Evolutionary conservation across 2,888 invertebrate species (phyloP).

Genomic region (Drosophila neonasuta): DNA sequence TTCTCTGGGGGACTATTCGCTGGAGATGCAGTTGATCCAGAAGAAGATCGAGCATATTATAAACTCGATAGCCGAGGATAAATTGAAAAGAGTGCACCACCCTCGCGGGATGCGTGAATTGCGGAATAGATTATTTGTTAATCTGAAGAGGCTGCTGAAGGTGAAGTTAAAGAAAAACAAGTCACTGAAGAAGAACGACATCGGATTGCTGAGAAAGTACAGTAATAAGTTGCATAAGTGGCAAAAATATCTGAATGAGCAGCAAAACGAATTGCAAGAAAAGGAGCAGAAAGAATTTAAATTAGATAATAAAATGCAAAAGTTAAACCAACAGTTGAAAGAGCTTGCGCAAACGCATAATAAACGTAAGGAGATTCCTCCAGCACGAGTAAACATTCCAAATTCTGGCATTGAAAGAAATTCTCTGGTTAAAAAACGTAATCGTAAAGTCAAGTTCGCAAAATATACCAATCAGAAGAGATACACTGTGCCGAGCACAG

Average conservation of each 20-base stretch:
- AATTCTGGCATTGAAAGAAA: no score
- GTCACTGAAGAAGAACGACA: not conserved
- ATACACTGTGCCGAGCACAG: no score
- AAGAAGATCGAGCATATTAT: conserved; percentile 21
- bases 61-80: not conserved
- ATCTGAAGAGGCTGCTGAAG: conserved; percentile 17
- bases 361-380: conserved; percentile 4
- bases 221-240: conserved; percentile 32
- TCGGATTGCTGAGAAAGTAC: conserved; percentile 17
- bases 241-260: conserved; percentile 14
- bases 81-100: conserved; percentile 2
- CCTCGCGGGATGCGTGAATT: conserved; percentile 24
- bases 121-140: conserved; percentile 19
- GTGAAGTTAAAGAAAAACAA: not conserved
- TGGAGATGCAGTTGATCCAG: conserved; percentile 21
- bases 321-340: conserved; percentile 30
- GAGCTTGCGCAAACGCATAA: not conserved
- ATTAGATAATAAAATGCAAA: conserved; percentile 2
- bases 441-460: no score
- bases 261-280: conserved; percentile 13
- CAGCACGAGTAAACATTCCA: no score
- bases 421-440: no score
- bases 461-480: no score
- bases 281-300: conserved; percentile 12
- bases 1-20: conserved; percentile 10